Evolutionary conservation across 2,888 invertebrate genomes (phyloP), one percentile per base, ranked within the genome.

Genomic region (Scrobipalpa atriplicella): DNA sequence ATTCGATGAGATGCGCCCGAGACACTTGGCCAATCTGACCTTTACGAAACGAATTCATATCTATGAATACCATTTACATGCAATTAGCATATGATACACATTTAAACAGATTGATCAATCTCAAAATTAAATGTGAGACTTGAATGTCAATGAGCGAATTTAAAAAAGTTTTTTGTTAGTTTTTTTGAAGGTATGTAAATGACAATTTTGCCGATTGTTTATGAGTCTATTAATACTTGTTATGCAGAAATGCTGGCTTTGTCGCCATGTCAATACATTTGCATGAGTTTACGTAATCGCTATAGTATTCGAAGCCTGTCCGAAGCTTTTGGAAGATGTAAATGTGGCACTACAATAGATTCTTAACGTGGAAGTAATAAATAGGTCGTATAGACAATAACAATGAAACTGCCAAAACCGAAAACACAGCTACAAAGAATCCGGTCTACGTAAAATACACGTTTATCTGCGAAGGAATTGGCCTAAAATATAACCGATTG

Each of bases 41-140:
- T 62, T 67, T 51, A 64, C 29, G 21, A 62, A 47, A 62, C 56
- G 19, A 29, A 65, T 41, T 62, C 21, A 56, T 56, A 38, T 38
- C 58, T 58, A 58, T 58, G 58, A 58, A 58, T 58, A 52, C 6
- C 0, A 76, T 76, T 77, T 72, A 71, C 73, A 75, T 77, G n/a
- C 13, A n/a, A 76, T 76, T 77, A 71, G 70, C 74, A 75, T 78
- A 70, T 51, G 68, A 69, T 68, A 64, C 47, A 65, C 52, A 63
- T 69, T 68, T 66, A 65, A 69, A 68, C 66, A 66, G 58, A 56
- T 62, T 62, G 63, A 67, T 66, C 66, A 18, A 47, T 58, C 54
- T 39, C 29, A 61, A 36, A 62, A 54, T 54, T 63, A 47, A 29
- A 41, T 58, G 29, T 66, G 66, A 54, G 66, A 38, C 43, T 62